Evolutionary conservation across 2,113 vertebrate genomes (phyloP).

Genomic region (Copsychus sechellarum): DNA sequence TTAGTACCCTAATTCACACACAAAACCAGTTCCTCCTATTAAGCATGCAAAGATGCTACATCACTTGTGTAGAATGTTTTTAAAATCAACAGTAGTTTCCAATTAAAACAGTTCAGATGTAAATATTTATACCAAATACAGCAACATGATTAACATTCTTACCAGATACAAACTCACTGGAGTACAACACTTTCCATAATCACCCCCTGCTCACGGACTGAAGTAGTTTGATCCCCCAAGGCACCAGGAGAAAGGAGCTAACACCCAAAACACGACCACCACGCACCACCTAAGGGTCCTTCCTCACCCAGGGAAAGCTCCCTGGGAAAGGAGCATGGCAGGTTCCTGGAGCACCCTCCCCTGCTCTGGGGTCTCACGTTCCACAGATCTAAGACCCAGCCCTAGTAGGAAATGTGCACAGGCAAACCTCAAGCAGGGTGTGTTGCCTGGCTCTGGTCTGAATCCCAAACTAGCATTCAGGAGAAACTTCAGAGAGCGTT

Average conservation of each 20-base stretch:
- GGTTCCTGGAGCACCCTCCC: neutral
- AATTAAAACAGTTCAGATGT: conserved; percentile 54
- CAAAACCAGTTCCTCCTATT: conserved; percentile 51
- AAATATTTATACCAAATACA: conserved; percentile 43
- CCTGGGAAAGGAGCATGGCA: neutral
- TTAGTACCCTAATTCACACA: conserved; percentile 56
- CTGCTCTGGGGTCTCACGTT: neutral
- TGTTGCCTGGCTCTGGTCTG: neutral
- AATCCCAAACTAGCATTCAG: neutral
- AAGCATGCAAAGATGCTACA: conserved; percentile 26
- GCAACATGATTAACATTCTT: conserved; percentile 11
- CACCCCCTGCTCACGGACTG: neutral
- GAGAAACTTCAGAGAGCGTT: neutral
- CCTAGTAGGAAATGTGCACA: neutral
- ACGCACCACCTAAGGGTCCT: neutral
- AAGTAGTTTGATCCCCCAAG: neutral
- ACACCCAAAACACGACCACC: neutral
- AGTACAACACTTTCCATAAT: neutral
- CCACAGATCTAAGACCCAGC: neutral
- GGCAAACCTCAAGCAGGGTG: neutral
- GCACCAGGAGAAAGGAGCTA: neutral
- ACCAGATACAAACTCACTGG: conserved; percentile 3
- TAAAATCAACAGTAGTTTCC: conserved; percentile 52
- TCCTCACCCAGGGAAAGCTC: neutral
- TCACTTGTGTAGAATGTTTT: conserved; percentile 32